Conservation (phyloP, 2,113 vertebrate genomes). For the Barnardius zonarius region DNA sequence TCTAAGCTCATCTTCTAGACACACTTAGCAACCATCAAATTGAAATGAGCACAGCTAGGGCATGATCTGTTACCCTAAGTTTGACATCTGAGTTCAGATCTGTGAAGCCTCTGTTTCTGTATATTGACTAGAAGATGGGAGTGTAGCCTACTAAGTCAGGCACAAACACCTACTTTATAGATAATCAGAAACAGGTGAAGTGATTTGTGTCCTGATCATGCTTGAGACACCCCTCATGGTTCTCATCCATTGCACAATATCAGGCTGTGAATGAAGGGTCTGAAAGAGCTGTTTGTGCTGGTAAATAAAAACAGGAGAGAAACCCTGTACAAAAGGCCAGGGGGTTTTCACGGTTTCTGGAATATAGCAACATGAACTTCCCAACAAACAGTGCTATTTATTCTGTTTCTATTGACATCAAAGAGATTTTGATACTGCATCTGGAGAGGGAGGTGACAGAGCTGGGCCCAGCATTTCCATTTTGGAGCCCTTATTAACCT, state of each 20-base stretch:
- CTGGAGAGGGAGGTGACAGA: neutral
- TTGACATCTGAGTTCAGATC: neutral
- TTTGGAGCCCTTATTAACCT: conserved; percentile 5
- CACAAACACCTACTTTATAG: neutral
- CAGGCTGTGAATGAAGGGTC: neutral
- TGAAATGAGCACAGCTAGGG: neutral
- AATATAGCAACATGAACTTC: neutral
- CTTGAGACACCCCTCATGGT: neutral
- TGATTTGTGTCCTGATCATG: neutral
- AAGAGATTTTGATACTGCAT: conserved; percentile 1
- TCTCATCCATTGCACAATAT: neutral
- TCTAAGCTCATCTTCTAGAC: neutral
- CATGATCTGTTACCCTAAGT: neutral
- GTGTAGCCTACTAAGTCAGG: neutral
- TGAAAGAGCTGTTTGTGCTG: neutral
- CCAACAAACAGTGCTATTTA: neutral
- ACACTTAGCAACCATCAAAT: neutral
- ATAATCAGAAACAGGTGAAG: neutral
- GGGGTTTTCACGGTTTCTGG: neutral
- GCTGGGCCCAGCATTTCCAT: neutral
- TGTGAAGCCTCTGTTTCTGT: neutral
- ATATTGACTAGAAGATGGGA: neutral
- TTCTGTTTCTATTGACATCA: neutral
- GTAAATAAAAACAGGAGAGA: neutral
- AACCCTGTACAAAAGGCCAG: neutral